phyloP scores from a whole-genome alignment of 2,113 vertebrate species.

The Bubo blakistoni region DNA sequence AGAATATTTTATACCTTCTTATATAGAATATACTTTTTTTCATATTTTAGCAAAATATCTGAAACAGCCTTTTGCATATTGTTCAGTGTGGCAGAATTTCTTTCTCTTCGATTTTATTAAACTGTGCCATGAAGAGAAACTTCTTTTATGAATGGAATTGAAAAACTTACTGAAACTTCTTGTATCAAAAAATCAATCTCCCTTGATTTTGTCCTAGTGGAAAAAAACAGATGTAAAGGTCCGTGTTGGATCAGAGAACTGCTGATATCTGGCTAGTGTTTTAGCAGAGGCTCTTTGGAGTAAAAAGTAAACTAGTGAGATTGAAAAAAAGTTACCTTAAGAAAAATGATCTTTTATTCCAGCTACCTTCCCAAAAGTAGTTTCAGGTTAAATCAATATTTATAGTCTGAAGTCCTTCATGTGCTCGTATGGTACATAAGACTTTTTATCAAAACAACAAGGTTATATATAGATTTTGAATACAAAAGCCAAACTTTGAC shows the following conservation, averaged over 20 bases:
- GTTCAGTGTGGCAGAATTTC: not conserved
- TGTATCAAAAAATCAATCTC: not conserved
- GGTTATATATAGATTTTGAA: not conserved
- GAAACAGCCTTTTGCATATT: not conserved
- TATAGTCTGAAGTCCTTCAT: not conserved
- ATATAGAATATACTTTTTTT: not conserved
- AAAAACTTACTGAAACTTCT: not conserved
- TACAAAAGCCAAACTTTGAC: not conserved
- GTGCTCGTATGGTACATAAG: not conserved
- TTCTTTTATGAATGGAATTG: not conserved
- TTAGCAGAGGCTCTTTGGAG: not conserved
- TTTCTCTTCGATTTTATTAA: not conserved
- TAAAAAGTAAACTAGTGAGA: not conserved
- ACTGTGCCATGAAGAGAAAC: not conserved
- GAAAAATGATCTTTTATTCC: not conserved
- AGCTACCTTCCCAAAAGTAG: not conserved
- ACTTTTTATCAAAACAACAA: not conserved
- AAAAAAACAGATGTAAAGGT: not conserved
- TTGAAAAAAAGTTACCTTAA: not conserved
- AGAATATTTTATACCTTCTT: not conserved
- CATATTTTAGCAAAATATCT: not conserved
- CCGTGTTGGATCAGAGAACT: not conserved
- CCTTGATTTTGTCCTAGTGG: not conserved
- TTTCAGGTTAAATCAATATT: not conserved
- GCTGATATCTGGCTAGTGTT: not conserved